Evolutionary conservation across 2,888 invertebrate species (phyloP).

Genomic region (Tineola bisselliella): DNA sequence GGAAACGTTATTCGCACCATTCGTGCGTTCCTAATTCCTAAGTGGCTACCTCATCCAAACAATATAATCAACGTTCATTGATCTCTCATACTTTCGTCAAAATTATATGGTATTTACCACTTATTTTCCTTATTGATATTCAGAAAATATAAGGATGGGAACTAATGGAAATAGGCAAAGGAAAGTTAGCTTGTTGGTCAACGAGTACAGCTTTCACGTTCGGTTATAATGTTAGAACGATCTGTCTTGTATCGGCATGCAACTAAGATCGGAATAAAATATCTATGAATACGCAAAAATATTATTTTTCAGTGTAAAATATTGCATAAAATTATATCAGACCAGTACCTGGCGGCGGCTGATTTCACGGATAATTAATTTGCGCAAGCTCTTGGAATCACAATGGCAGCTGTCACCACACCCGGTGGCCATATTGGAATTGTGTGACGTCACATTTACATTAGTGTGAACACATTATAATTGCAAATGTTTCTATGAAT

Average conservation of each 20-base stretch:
- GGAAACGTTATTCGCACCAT: not conserved
- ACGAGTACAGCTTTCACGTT: not conserved
- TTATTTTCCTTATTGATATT: not conserved
- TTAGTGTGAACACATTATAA: constrained; percentile 1
- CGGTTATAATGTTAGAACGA: constrained; percentile 6
- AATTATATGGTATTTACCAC: not conserved
- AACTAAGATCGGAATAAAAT: not conserved
- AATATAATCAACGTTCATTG: not conserved
- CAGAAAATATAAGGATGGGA: not conserved
- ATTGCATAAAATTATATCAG: not conserved
- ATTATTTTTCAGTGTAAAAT: not conserved
- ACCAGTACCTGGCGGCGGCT: constrained; percentile 17
- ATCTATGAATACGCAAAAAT: not conserved
- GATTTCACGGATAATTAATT: constrained; percentile 41
- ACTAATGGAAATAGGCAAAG: constrained; percentile 1
- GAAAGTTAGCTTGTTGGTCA: not conserved
- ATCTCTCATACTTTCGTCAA: not conserved
- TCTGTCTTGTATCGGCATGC: not conserved
- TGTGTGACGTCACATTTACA: constrained; percentile 31
- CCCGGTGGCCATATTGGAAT: constrained; percentile 31
- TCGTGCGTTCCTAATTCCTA: constrained; percentile 10
- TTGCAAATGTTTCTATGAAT: not conserved
- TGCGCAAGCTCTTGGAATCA: constrained; percentile 43
- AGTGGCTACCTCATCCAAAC: constrained; percentile 8
- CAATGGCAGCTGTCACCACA: constrained; percentile 49